Percentiles rank a stretch among this genome's conserved stretches.
phyloP scores from a whole-genome alignment of 2,113 vertebrate species.

The Haemorhous mexicanus region DNA sequence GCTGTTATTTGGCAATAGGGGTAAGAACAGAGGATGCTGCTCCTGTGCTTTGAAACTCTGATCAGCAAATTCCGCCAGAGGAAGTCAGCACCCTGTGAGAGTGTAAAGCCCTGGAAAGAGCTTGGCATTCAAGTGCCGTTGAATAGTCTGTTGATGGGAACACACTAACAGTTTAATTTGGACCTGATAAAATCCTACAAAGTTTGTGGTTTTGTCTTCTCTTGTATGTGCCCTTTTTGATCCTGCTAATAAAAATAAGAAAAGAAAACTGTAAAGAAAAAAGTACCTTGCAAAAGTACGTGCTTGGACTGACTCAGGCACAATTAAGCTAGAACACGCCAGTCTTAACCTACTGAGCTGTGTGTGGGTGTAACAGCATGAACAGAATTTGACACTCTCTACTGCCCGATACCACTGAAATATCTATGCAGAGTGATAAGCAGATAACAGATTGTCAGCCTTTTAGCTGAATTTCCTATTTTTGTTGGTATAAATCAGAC shows the following conservation, averaged over 20 bases:
- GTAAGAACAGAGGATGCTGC: not conserved
- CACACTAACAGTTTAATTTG: conserved; percentile 33
- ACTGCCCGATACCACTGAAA: conserved; percentile 62
- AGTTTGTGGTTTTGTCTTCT: conserved; percentile 30
- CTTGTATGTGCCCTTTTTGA: conserved; percentile 22
- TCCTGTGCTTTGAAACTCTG: not conserved
- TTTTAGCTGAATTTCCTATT: conserved; percentile 68
- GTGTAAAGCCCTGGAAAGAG: conserved; percentile 38
- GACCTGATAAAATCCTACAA: conserved; percentile 30
- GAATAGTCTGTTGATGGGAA: conserved; percentile 32
- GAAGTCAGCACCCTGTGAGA: conserved; percentile 41
- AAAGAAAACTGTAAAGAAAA: conserved; percentile 28
- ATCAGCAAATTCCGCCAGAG: not conserved
- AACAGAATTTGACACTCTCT: conserved; percentile 62
- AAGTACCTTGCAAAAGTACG: conserved; percentile 42
- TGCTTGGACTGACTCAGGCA: conserved; percentile 49
- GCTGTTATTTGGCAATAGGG: not conserved
- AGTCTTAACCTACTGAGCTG: conserved; percentile 54
- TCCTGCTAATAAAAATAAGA: conserved; percentile 52
- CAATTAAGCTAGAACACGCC: conserved; percentile 37
- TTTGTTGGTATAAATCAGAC: conserved; percentile 55
- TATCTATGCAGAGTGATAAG: conserved; percentile 63
- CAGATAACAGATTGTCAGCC: conserved; percentile 69
- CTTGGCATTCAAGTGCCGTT: conserved; percentile 40
- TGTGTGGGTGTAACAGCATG: conserved; percentile 58